These are phyloP conservation scores for Myopa testacea DNA, from an alignment of 2,888 invertebrate species.

Conservation along the genomic window DNA sequence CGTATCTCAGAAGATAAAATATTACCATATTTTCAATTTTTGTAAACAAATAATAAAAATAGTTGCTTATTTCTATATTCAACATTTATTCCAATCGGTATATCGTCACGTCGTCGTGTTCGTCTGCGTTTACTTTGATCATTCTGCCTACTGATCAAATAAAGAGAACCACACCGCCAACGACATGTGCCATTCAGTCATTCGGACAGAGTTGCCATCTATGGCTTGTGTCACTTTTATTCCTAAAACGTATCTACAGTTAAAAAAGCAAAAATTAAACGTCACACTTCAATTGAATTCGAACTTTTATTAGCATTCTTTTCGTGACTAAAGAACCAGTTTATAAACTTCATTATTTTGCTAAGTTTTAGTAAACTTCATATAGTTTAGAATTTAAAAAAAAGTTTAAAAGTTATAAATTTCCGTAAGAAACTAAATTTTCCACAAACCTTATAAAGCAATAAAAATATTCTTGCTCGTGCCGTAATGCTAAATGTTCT, in stretches of 20 bases:
- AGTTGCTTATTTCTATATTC: too few relatives aligned
- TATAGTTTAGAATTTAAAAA: background rate
- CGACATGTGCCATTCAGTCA: background rate
- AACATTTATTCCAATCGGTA: too few relatives aligned
- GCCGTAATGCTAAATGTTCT: background rate
- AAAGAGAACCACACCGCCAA: too few relatives aligned
- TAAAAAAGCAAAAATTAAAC: background rate
- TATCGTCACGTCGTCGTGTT: too few relatives aligned
- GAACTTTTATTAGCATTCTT: background rate
- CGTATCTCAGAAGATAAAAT: too few relatives aligned
- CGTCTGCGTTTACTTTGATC: too few relatives aligned
- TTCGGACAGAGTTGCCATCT: constrained; percentile 8
- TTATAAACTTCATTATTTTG: too few relatives aligned
- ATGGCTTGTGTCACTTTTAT: constrained; percentile 32
- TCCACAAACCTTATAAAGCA: background rate
- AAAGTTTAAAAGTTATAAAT: background rate
- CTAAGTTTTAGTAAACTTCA: background rate
- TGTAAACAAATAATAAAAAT: too few relatives aligned
- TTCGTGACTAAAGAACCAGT: too few relatives aligned
- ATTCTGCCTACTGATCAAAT: too few relatives aligned
- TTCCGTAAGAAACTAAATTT: background rate
- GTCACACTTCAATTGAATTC: background rate
- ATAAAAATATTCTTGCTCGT: background rate
- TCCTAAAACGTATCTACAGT: constrained; percentile 8
- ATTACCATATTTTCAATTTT: too few relatives aligned